A percentile compares a stretch with the other conserved stretches of the same genome.
Conservation (phyloP, 1,140 invertebrate genomes). For the Asbolus verrucosus region DNA sequence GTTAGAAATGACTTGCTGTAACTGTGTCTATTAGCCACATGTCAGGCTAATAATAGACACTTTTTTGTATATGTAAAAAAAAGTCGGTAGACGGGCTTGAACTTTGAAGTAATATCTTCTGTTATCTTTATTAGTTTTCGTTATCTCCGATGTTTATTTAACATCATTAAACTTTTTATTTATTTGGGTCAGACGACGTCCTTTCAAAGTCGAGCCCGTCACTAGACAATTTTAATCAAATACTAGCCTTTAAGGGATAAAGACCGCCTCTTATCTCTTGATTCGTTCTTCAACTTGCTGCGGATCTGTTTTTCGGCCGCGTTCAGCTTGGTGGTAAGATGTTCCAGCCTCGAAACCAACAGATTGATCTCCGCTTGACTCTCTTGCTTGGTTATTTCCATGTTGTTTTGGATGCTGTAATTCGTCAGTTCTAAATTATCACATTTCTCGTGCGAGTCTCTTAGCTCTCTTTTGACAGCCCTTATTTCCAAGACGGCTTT, state of each 20-base stretch:
- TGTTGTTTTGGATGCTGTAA: constrained; percentile 79
- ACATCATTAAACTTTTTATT: constrained; percentile 20
- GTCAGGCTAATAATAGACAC: too few species aligned
- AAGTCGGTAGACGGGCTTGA: too few species aligned
- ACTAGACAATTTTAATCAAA: too few species aligned
- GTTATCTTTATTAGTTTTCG: too few species aligned
- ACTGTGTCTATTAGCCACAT: too few species aligned
- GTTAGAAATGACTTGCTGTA: too few species aligned
- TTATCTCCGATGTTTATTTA: neutral
- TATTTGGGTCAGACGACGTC: too few species aligned
- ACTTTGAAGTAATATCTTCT: too few species aligned
- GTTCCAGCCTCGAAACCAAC: constrained; percentile 86
- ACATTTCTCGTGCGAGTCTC: constrained; percentile 82
- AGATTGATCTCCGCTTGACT: constrained; percentile 80
- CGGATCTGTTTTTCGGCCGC: constrained; percentile 86
- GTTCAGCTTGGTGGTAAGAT: constrained; percentile 83
- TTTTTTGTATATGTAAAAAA: too few species aligned
- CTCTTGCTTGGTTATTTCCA: constrained; percentile 75
- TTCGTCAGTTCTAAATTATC: constrained; percentile 84
- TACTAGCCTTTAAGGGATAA: constrained; percentile 80
- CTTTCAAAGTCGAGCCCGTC: too few species aligned
- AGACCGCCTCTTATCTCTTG: constrained; percentile 81
- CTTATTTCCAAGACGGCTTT: constrained; percentile 86
- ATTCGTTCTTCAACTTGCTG: constrained; percentile 84
- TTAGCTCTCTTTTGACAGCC: constrained; percentile 83